Evolutionary conservation across 1,140 invertebrate genomes (phyloP).

Genomic region (Conus ventricosus): DNA sequence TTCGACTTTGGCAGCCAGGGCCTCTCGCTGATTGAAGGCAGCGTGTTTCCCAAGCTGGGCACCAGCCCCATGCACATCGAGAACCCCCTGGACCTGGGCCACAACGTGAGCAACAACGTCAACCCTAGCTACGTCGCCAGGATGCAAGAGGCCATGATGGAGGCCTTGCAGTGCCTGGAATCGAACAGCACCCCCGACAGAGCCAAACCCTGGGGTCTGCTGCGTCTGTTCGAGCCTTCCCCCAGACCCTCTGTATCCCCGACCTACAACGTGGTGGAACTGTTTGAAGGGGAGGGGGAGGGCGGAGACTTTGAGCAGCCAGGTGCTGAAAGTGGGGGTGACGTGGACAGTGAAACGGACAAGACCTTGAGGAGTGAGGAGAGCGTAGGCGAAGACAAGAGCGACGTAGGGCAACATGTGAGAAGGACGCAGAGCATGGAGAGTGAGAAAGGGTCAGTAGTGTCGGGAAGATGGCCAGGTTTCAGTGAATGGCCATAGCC

Average conservation of each 20-base stretch:
- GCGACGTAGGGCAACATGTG: background rate
- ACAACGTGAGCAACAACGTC: conserved; percentile 25
- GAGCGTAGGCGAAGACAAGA: too few relatives aligned
- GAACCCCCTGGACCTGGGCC: conserved; percentile 23
- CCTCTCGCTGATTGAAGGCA: conserved; percentile 24
- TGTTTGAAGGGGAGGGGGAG: conserved; percentile 16
- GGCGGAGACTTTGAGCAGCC: background rate
- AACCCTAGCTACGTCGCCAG: background rate
- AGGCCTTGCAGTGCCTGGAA: conserved; percentile 24
- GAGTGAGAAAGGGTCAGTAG: background rate
- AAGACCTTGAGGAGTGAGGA: background rate
- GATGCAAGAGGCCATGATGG: conserved; percentile 28
- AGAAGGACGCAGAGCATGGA: background rate
- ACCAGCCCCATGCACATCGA: conserved; percentile 19
- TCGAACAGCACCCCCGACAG: background rate
- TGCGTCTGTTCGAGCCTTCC: conserved; percentile 9
- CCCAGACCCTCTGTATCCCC: background rate
- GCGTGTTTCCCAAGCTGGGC: background rate
- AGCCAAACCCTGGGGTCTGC: background rate
- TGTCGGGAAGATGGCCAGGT: too few relatives aligned
- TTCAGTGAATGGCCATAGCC: too few relatives aligned
- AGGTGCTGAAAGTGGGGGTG: background rate
- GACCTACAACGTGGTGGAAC: background rate
- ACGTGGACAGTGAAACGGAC: background rate
- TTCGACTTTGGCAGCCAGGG: conserved; percentile 19